These are phyloP conservation scores for Artibeus jamaicensis DNA, from an alignment of 2,797 vertebrate species.

Conservation along the genomic window DNA sequence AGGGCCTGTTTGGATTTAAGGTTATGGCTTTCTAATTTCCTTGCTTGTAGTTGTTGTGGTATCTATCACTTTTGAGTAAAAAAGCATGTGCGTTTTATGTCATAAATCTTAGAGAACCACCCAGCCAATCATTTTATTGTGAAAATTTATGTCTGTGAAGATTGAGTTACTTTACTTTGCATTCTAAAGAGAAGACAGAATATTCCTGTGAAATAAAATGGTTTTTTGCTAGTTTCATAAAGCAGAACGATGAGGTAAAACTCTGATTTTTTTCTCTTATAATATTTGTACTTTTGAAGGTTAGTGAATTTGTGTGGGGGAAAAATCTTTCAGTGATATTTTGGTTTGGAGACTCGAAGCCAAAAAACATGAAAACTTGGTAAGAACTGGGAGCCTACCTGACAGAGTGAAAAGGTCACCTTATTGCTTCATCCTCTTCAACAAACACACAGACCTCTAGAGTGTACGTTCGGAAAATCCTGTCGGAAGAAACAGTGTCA, in stretches of 20 bases:
- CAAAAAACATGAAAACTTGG: slow-evolving; percentile 45
- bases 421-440: slow-evolving; percentile 29
- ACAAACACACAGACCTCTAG: not conserved
- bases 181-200: slow-evolving; percentile 43
- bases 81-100: not conserved
- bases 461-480: slow-evolving; percentile 45
- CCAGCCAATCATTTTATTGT: not conserved
- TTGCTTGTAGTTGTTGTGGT: not conserved
- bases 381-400: not conserved
- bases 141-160: not conserved
- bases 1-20: not conserved
- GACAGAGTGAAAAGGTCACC: slow-evolving; percentile 54
- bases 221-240: slow-evolving; percentile 60
- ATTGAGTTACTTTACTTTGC: slow-evolving; percentile 53
- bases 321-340: not conserved
- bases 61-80: not conserved
- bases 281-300: slow-evolving; percentile 67
- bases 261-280: slow-evolving; percentile 15
- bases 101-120: not conserved
- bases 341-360: slow-evolving; percentile 5
- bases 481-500: slow-evolving; percentile 23
- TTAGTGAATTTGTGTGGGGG: not conserved
- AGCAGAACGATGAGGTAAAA: slow-evolving; percentile 43
- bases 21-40: not conserved
- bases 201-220: slow-evolving; percentile 30